Evolutionary conservation across 2,888 invertebrate species (phyloP), one percentile per base, ranked within the genome.

Genomic region (Patella pellucida): DNA sequence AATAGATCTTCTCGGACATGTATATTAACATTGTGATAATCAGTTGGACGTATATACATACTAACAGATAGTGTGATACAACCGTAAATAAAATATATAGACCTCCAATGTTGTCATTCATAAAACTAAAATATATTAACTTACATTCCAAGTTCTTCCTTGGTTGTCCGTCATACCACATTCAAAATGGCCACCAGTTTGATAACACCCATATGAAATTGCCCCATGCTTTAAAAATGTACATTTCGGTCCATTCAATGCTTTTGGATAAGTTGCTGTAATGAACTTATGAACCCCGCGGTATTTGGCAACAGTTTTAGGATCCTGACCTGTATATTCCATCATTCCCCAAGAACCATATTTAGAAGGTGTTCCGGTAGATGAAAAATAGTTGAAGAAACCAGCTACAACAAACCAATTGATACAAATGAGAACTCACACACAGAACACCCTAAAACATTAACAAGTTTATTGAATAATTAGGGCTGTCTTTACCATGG

Each of bases 271-370:
- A n/a, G 69, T 69, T 7, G 77, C 52, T 14, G 74, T 77, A n/a
- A 84, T 80, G 74, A 79, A 85, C 79, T 75, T 80, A 50, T 85
- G 84, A 14, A 83, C 83, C 3, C 83, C 85, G 27, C 79, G 67
- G 73, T 83, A 86, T 76, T 85, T 85, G 16, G 86, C 83, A 0
- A 84, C 84, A 11, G 78, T 81, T n/a, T 73, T 71, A 3, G 81
- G 80, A n/a, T 84, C 79, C 71, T 86, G 84, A 16, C 84, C 84
- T 12, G 85, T 85, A 71, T 83, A 83, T 51, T 85, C 83, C 14
- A 85, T 51, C 82, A 86, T 83, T 5, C 86, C 85, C 85, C 85
- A 86, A 56, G 84, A 84, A 9, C 86, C 86, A 75, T 83, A 85
- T 73, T 84, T 85, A n/a, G 75, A 77, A 4, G 82, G 82, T 3